Evolutionary conservation across 2,797 vertebrate species (phyloP).

Genomic region (Rhincodon typus): DNA sequence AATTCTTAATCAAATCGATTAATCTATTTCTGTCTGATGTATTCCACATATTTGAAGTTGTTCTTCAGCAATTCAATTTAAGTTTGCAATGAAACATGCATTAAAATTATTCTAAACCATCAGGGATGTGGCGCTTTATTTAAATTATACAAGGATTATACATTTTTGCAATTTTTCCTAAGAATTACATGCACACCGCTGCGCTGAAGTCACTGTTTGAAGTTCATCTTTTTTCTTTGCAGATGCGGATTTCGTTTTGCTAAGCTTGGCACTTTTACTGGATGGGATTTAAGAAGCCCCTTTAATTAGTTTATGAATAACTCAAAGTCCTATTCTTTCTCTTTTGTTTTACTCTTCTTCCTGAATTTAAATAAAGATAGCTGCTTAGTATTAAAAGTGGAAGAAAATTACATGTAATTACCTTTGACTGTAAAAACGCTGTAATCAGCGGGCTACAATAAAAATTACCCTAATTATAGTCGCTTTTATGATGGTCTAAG

Average conservation of each 20-base stretch:
- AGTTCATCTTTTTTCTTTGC: background rate
- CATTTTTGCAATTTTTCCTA: background rate
- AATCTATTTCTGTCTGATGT: too few relatives aligned
- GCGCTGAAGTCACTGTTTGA: background rate
- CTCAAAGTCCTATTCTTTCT: slow-evolving; percentile 98
- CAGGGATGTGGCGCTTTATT: background rate
- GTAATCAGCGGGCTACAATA: slow-evolving; percentile 99
- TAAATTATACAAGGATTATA: background rate
- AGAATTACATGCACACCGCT: background rate
- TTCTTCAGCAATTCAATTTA: background rate
- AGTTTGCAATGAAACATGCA: background rate
- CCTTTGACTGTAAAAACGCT: slow-evolving; percentile 99
- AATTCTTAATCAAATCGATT: background rate
- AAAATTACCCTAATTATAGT: slow-evolving; percentile 99
- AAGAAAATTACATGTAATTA: slow-evolving; percentile 99
- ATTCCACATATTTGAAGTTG: background rate
- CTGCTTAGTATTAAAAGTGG: slow-evolving; percentile 99
- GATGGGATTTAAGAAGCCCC: slow-evolving; percentile 53
- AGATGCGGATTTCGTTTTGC: background rate
- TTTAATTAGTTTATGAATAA: slow-evolving; percentile 99
- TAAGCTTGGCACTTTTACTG: slow-evolving; percentile 4
- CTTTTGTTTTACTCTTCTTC: slow-evolving; percentile 99
- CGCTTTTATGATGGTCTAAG: slow-evolving; percentile 97
- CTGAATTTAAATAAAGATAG: slow-evolving; percentile 99
- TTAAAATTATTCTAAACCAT: background rate